Percentiles rank a stretch among this genome's conserved stretches.
Conservation (phyloP, 1,140 invertebrate species). For the Anastrepha ludens region DNA sequence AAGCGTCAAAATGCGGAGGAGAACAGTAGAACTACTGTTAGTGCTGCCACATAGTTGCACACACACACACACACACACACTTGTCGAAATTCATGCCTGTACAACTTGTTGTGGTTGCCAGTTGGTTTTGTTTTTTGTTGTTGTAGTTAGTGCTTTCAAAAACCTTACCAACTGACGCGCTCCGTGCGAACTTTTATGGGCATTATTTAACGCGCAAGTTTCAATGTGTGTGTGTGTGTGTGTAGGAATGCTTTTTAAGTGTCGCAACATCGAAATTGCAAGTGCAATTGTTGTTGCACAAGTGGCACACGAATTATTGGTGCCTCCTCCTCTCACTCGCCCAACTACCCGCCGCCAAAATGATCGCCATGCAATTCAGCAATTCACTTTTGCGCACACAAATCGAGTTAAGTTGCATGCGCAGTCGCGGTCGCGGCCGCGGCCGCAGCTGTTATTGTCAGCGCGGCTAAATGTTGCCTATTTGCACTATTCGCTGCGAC, state of each 20-base stretch:
- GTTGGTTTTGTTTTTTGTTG: background rate
- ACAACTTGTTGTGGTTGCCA: slow-evolving; percentile 32
- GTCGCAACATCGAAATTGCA: slow-evolving; percentile 1
- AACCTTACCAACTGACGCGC: background rate
- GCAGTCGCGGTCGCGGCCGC: background rate
- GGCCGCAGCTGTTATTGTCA: background rate
- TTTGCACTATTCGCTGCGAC: background rate
- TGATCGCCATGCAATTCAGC: background rate
- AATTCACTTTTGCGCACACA: slow-evolving; percentile 26
- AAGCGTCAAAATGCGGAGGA: slow-evolving; percentile 38
- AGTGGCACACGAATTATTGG: background rate
- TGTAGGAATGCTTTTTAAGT: background rate
- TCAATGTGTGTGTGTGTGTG: background rate
- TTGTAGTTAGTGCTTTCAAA: background rate
- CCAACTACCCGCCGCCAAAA: background rate
- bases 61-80: background rate
- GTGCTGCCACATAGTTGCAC: background rate
- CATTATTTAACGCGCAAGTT: background rate
- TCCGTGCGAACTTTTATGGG: slow-evolving; percentile 28
- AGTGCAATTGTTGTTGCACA: slow-evolving; percentile 21
- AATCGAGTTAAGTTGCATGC: background rate
- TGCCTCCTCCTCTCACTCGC: background rate
- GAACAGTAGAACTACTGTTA: background rate
- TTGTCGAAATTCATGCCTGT: background rate
- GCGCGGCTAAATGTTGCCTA: background rate